Evolutionary conservation across 92 coral and sea anemone species (phyloP).

Genomic region (Actinernus sp.): DNA sequence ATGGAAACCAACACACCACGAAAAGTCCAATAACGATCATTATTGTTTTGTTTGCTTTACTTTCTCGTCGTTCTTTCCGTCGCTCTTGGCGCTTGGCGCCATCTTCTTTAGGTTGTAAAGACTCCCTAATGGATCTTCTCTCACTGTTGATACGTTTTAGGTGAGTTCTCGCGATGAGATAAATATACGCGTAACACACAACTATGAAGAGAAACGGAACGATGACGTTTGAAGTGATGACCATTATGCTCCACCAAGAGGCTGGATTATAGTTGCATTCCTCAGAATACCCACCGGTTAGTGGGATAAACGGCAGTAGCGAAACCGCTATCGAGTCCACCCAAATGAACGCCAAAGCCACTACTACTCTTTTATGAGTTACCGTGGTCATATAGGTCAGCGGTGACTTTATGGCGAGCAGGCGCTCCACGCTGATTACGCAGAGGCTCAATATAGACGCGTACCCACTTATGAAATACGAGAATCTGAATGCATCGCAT

Average conservation of each 20-base stretch:
- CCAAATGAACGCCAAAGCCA: slow-evolving; percentile 74
- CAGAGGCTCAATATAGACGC: slow-evolving; percentile 87
- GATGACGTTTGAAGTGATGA: slow-evolving; percentile 78
- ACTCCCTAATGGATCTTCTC: not conserved
- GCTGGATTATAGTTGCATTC: slow-evolving; percentile 88
- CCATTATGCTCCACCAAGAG: slow-evolving; percentile 97
- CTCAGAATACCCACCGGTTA: slow-evolving; percentile 45
- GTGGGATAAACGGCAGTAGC: slow-evolving; percentile 83
- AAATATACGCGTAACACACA: slow-evolving; percentile 83
- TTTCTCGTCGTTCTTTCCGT: slow-evolving; percentile 63
- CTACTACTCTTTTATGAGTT: slow-evolving; percentile 63
- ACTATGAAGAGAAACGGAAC: slow-evolving; percentile 88
- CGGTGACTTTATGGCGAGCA: slow-evolving; percentile 81
- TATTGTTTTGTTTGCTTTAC: slow-evolving; percentile 83
- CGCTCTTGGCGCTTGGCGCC: slow-evolving; percentile 9
- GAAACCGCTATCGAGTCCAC: slow-evolving; percentile 79
- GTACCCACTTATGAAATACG: slow-evolving; percentile 91
- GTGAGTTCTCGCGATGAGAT: slow-evolving; percentile 71
- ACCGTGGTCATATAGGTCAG: slow-evolving; percentile 71
- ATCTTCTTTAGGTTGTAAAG: not conserved
- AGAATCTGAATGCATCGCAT: slow-evolving; percentile 42
- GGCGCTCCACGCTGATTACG: slow-evolving; percentile 88
- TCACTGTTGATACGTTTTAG: slow-evolving; percentile 17
- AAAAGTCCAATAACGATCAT: slow-evolving; percentile 92
- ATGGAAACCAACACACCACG: slow-evolving; percentile 91